Conservation (phyloP, 37 sponge, comb jelly and placozoan genomes). For the Haliclona indistincta region DNA sequence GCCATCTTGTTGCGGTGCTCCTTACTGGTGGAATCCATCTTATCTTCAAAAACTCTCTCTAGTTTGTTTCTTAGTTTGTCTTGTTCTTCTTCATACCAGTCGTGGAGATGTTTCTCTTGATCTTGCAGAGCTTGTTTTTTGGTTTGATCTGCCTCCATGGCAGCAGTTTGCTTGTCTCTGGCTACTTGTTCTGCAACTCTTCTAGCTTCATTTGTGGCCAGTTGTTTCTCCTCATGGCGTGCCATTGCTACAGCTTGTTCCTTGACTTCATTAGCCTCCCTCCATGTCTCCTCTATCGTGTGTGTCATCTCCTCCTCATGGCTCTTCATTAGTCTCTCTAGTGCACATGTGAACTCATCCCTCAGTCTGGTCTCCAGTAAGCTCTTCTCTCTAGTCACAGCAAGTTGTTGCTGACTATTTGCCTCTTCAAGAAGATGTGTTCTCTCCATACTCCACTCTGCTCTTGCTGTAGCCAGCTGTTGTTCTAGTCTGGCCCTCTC, state of each 20-base stretch:
- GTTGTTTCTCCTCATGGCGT: conserved; percentile 37
- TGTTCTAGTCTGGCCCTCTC: conserved; percentile 20
- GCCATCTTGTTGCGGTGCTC: neutral
- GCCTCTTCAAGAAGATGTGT: conserved; percentile 36
- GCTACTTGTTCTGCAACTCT: conserved; percentile 15
- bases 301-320: conserved; percentile 20
- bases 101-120: conserved; percentile 7
- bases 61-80: neutral
- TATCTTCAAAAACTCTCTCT: conserved; percentile 11
- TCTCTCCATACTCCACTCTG: conserved; percentile 46
- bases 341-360: conserved; percentile 24
- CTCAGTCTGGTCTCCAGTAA: conserved; percentile 41
- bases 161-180: conserved; percentile 4
- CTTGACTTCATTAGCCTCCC: conserved; percentile 40
- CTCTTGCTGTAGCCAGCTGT: conserved; percentile 9
- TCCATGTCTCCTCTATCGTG: conserved; percentile 17
- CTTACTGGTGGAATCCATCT: neutral
- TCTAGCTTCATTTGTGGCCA: conserved; percentile 36
- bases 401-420: conserved; percentile 22
- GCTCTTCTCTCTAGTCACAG: conserved; percentile 23
- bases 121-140: conserved; percentile 40
- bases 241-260: conserved; percentile 33
- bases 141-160: conserved; percentile 11
- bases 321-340: neutral
- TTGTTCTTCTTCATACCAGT: neutral